Base-by-base conservation (phyloP, 2,797 vertebrate species). In the Rhabdophis nuchalis region DNA sequence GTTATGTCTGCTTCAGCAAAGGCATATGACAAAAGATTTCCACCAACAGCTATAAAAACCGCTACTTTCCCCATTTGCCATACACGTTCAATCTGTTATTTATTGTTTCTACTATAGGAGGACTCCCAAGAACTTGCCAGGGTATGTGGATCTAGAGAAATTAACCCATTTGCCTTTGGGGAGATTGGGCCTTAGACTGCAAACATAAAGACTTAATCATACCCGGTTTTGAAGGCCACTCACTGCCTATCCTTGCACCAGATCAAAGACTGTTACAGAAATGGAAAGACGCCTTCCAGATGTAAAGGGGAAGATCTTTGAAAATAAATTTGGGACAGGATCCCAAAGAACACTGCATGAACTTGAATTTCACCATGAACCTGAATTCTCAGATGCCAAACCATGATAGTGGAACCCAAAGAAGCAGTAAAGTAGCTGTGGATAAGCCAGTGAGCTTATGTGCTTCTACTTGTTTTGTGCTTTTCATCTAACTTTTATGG, bases 1-100 rank as follows among this genome's bases (percentile, higher is more conserved):
- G 50, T 61, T 27, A 56, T 54, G 64, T 93, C 92, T 94, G 94
- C 92, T 91, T 6, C 90, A 94, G 94, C 92, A 93, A 92, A 96
- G 94, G 92, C 18, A 5, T 92, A 92, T 90, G 93, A 86, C 93
- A 93, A 95, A 94, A 93, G 27, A 88, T 93, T 87, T 72, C 32
- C 58, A 57, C 82, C 23, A 52, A 16, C 0, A 53, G 16, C 68
- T 72, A 64, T 5, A 90, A 89, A 61, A 61, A 7, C 57, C 52
- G 90, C 91, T 68, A 68, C 53, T 88, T n/a, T 56, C 12, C 12
- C 95, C 85, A 2, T 0, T 36, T 82, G 82, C 94, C 27, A 41
- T 0, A 0, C 41, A 52, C 29, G 2, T 2, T 56, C 56, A 88
- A 12, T 46, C n/a, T 91, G 85, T 58, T 92, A 87, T 91, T 82